A percentile compares a stretch with the other conserved stretches of the same genome.
Evolutionary conservation across 2,113 vertebrate genomes (phyloP).

Genomic region (Ammodramus savannarum): DNA sequence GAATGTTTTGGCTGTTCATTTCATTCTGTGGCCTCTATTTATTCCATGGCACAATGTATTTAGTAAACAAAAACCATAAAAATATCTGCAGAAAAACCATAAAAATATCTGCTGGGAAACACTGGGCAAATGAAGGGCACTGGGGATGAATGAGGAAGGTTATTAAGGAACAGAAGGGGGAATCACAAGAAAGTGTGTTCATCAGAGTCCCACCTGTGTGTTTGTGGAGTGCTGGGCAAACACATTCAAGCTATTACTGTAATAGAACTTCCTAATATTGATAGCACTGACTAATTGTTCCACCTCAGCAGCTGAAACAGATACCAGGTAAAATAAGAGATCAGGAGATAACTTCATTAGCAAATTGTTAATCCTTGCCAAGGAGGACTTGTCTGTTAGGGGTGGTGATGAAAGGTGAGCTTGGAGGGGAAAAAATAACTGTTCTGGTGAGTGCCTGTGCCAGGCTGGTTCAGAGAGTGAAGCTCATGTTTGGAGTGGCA

Average conservation of each 20-base stretch:
- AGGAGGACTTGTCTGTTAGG: background rate
- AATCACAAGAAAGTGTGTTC: background rate
- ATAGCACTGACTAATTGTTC: background rate
- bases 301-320: background rate
- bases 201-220: background rate
- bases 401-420: background rate
- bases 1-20: background rate
- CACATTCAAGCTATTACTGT: background rate
- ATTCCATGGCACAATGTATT: no score
- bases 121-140: background rate
- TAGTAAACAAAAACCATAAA: background rate
- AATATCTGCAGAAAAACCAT: no score
- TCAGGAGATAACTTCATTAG: background rate
- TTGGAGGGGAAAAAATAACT: background rate
- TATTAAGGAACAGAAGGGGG: background rate
- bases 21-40: background rate
- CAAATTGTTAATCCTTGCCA: background rate
- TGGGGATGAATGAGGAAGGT: background rate
- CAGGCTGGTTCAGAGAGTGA: background rate
- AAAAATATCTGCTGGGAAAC: background rate
- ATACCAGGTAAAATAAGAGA: background rate
- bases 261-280: background rate
- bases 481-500: background rate
- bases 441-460: background rate
- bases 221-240: background rate